phyloP scores from a whole-genome alignment of 2,113 vertebrate species.

The Muntiacus muntjak region DNA sequence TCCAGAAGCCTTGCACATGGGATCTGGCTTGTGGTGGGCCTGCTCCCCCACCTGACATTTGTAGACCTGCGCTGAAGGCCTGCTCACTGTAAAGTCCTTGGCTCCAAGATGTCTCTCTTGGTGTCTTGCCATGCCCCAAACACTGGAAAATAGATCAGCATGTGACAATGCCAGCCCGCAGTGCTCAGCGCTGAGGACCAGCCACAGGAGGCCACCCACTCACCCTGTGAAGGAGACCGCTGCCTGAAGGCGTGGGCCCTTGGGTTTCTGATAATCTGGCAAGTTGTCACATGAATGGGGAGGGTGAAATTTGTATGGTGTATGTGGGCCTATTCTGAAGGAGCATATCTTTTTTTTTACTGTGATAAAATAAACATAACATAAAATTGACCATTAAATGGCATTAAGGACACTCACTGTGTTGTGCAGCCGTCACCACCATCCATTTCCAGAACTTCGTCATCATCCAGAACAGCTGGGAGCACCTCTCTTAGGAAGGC shows the following conservation, averaged over 20 bases:
- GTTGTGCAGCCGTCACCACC: background rate
- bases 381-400: background rate
- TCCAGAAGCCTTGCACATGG: background rate
- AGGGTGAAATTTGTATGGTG: background rate
- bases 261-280: background rate
- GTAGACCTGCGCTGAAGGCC: background rate
- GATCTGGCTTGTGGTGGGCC: background rate
- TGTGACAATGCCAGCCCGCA: no score
- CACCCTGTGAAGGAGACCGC: background rate
- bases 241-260: accelerated
- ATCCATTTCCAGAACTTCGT: background rate
- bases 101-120: background rate
- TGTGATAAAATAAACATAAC: background rate
- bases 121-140: accelerated
- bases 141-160: background rate
- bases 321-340: background rate
- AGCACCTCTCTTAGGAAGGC: background rate
- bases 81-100: background rate
- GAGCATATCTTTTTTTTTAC: background rate
- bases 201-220: accelerated
- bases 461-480: background rate
- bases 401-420: background rate
- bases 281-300: background rate
- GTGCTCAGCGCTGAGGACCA: accelerated
- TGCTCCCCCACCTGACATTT: background rate